Evolutionary conservation across 2,888 invertebrate species (phyloP).

Genomic region (Bellardia pandia): DNA sequence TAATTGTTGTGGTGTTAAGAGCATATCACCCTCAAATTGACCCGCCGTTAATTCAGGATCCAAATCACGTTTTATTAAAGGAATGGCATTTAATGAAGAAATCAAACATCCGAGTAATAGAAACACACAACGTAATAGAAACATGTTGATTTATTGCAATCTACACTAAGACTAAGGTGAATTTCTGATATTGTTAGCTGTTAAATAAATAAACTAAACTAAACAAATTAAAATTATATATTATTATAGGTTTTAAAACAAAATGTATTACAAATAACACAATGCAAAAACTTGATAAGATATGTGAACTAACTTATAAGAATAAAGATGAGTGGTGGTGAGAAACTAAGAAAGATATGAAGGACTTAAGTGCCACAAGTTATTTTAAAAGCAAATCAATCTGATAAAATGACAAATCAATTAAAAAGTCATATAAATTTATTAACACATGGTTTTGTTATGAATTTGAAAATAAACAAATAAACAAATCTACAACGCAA

Average conservation of each 20-base stretch:
- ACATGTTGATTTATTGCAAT: conserved; percentile 42
- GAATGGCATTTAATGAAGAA: not conserved
- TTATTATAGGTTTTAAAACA: not conserved
- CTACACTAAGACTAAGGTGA: conserved; percentile 27
- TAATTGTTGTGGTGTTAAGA: conserved; percentile 85
- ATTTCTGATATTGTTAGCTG: conserved; percentile 26
- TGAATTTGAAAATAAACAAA: not conserved
- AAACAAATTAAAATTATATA: not conserved
- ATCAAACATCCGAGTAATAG: not conserved
- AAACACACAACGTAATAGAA: not conserved
- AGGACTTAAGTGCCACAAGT: not conserved
- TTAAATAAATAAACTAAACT: conserved; percentile 25
- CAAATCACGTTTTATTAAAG: conserved; percentile 28
- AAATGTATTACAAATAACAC: not conserved
- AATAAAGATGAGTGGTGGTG: not conserved
- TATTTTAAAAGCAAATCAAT: not conserved
- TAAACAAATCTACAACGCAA: no score
- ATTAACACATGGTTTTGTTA: not conserved
- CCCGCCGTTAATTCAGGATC: conserved; percentile 91
- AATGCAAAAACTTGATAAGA: conserved; percentile 15
- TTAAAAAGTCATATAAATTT: not conserved
- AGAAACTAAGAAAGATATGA: not conserved
- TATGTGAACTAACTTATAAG: not conserved
- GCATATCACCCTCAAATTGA: conserved; percentile 90
- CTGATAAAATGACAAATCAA: not conserved